Conservation (phyloP, 1,140 invertebrate species). For the Lordiphosa stackelbergi region DNA sequence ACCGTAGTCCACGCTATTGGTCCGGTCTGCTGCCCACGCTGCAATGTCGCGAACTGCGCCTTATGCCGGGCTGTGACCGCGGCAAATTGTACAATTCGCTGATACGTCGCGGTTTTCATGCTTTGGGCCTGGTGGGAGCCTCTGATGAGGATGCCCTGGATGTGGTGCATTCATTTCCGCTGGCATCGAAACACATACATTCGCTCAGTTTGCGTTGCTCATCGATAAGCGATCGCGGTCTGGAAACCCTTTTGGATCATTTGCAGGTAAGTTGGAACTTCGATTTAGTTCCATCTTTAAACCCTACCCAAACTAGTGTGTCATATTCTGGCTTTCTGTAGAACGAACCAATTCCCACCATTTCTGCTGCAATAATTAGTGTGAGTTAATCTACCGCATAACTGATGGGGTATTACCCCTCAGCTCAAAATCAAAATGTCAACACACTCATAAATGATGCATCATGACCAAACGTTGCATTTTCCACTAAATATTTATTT, state of each 20-base stretch:
- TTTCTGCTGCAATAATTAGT: too few relatives aligned
- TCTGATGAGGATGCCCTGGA: slow-evolving; percentile 93
- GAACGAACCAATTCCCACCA: too few relatives aligned
- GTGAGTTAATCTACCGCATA: too few relatives aligned
- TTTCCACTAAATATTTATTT: slow-evolving; percentile 5
- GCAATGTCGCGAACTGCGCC: slow-evolving; percentile 87
- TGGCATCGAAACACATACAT: slow-evolving; percentile 89
- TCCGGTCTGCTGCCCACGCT: slow-evolving; percentile 88
- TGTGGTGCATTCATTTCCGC: slow-evolving; percentile 89
- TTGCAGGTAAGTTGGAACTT: slow-evolving; percentile 81
- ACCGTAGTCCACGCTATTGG: slow-evolving; percentile 90
- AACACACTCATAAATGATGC: too few relatives aligned
- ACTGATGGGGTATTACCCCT: too few relatives aligned
- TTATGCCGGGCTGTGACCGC: slow-evolving; percentile 82
- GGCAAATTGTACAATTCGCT: slow-evolving; percentile 88
- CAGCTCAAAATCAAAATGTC: too few relatives aligned
- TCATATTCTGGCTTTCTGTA: too few relatives aligned
- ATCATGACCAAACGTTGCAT: background rate
- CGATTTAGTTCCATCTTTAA: too few relatives aligned
- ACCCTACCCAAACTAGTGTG: too few relatives aligned
- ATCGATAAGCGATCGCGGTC: slow-evolving; percentile 90
- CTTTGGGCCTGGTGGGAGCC: slow-evolving; percentile 88
- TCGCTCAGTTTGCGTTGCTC: slow-evolving; percentile 90
- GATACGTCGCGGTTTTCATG: slow-evolving; percentile 90
- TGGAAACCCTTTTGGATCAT: slow-evolving; percentile 91